Conservation (phyloP, 2,113 vertebrate species). For the Myotis brandtii region DNA sequence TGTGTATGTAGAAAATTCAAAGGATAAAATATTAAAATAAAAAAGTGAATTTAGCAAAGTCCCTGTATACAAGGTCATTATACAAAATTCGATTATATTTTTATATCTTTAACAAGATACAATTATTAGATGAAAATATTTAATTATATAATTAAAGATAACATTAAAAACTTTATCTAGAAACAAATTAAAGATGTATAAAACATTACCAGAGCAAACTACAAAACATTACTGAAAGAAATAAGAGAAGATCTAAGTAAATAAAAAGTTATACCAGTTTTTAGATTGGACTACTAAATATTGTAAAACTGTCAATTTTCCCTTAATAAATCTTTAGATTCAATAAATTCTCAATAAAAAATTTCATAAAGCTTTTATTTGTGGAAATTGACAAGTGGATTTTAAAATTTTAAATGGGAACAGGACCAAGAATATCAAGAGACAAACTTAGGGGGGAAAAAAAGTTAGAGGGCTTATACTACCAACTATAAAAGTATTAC, state of each 20-base stretch:
- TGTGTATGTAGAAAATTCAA: background rate
- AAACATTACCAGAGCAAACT: background rate
- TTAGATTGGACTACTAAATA: background rate
- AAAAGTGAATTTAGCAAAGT: background rate
- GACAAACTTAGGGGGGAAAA: background rate
- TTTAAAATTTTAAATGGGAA: slow-evolving; percentile 26
- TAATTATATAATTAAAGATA: background rate
- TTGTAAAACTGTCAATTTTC: background rate
- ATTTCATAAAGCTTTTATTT: background rate
- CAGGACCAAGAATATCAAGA: background rate
- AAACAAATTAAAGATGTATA: background rate
- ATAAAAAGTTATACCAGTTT: background rate
- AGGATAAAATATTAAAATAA: background rate
- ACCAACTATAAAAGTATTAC: background rate
- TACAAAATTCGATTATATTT: background rate
- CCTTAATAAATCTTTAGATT: background rate
- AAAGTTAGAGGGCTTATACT: background rate
- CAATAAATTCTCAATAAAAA: background rate
- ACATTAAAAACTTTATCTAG: background rate
- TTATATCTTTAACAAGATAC: background rate
- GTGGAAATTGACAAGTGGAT: background rate
- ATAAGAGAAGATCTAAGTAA: slow-evolving; percentile 1
- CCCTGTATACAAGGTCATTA: background rate
- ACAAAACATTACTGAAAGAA: background rate
- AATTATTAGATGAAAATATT: background rate